Evolutionary conservation across 2,113 vertebrate genomes (phyloP).

Genomic region (Carollia perspicillata): DNA sequence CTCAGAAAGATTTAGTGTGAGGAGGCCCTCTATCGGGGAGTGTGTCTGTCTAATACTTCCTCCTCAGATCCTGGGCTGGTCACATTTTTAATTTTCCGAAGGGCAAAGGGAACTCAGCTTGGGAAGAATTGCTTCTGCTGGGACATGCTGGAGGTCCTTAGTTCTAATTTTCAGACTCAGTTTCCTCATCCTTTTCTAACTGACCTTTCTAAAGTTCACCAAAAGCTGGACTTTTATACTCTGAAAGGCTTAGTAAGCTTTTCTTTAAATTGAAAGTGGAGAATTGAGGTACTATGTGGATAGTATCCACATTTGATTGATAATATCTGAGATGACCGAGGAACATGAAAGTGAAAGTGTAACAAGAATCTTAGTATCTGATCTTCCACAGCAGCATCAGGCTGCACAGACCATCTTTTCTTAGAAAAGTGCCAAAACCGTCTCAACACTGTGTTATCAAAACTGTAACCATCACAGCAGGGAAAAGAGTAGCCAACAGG

Average conservation of each 20-base stretch:
- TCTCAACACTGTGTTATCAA: neutral
- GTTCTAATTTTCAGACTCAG: neutral
- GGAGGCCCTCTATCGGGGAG: conserved; percentile 70
- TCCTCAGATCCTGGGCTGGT: neutral
- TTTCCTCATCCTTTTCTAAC: neutral
- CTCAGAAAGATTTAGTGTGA: conserved; percentile 39
- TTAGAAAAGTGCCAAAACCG: neutral
- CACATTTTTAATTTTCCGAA: neutral
- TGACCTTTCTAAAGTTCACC: neutral
- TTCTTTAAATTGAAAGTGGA: neutral
- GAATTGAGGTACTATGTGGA: neutral
- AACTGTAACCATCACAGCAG: neutral
- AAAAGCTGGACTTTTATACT: neutral
- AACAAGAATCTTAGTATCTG: neutral
- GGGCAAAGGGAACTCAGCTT: neutral
- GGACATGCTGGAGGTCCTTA: neutral
- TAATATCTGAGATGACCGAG: neutral
- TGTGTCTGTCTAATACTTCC: neutral
- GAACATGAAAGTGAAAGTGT: neutral
- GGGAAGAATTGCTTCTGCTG: neutral
- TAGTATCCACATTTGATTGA: neutral
- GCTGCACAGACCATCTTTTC: neutral
- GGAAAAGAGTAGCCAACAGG: neutral
- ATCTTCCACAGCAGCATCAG: neutral
- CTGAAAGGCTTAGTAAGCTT: neutral